phyloP scores from a whole-genome alignment of 2,888 invertebrate genomes.

The Gari tellinella region DNA sequence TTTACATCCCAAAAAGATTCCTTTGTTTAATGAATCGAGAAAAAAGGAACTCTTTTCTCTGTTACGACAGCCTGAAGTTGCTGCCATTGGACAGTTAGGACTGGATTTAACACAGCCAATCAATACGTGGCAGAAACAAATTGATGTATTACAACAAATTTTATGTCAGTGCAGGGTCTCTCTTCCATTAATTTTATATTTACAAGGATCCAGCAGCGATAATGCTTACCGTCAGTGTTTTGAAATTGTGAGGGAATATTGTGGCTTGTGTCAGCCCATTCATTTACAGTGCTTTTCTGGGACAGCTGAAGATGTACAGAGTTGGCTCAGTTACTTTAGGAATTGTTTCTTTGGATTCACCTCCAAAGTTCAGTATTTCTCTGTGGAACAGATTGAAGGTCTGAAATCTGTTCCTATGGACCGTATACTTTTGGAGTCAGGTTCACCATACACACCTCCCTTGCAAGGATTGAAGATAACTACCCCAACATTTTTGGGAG shows the following conservation, averaged over 20 bases:
- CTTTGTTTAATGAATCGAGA: neutral
- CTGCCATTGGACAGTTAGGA: constrained; percentile 3
- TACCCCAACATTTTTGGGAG: neutral
- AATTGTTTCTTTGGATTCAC: constrained; percentile 10
- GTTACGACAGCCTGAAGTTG: neutral
- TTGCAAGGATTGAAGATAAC: neutral
- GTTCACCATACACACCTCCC: constrained; percentile 2
- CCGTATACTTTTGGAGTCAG: constrained; percentile 1
- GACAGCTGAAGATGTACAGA: neutral
- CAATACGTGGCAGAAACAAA: neutral
- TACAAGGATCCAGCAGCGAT: neutral
- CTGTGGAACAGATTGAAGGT: neutral
- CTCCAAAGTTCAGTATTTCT: neutral
- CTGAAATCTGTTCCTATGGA: neutral
- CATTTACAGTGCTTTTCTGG: constrained; percentile 9
- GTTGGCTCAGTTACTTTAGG: neutral
- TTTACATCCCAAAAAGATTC: neutral
- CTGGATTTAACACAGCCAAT: neutral
- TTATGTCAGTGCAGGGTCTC: neutral
- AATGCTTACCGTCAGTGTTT: neutral
- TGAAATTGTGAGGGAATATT: neutral
- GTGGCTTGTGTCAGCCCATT: neutral
- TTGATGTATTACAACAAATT: neutral
- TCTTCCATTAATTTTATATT: neutral
- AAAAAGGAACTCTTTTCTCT: neutral